A percentile compares a stretch with the other conserved stretches of the same genome.
Evolutionary conservation across 2,888 invertebrate genomes (phyloP).

Genomic region (Onchidella celtica): DNA sequence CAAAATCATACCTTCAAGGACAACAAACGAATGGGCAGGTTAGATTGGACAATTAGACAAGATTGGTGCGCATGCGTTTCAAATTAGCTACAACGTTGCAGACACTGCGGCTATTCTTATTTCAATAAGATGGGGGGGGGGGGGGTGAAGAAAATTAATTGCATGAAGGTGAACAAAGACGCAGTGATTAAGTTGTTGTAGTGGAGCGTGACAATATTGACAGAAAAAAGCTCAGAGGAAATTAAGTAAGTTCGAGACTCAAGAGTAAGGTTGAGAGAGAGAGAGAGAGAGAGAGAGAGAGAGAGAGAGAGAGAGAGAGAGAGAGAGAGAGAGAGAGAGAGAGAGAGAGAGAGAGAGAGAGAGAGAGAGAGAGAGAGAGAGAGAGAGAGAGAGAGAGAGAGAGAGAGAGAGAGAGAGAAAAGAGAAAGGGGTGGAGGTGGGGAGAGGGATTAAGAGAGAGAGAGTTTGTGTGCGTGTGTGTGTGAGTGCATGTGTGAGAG

Average conservation of each 20-base stretch:
- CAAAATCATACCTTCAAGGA: too few relatives aligned
- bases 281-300: background rate
- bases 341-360: background rate
- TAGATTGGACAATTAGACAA: too few relatives aligned
- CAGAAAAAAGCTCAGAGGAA: background rate
- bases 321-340: constrained; percentile 4
- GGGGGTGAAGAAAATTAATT: too few relatives aligned
- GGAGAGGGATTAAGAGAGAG: constrained; percentile 12
- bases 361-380: background rate
- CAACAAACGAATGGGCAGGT: too few relatives aligned
- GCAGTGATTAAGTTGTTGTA: background rate
- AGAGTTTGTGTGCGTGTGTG: too few relatives aligned
- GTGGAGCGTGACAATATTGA: background rate
- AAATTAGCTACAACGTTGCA: too few relatives aligned
- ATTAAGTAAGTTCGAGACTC: background rate
- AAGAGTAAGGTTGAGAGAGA: background rate
- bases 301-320: constrained; percentile 11
- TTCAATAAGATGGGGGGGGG: too few relatives aligned
- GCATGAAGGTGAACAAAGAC: background rate
- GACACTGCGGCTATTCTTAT: too few relatives aligned
- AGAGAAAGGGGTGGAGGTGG: constrained; percentile 12
- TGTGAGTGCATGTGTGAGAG: constrained; percentile 9
- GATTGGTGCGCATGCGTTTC: too few relatives aligned
- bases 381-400: background rate
- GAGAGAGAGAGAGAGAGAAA: constrained; percentile 1